Conservation (phyloP, 1,140 invertebrate genomes). For the Sitophilus oryzae region DNA sequence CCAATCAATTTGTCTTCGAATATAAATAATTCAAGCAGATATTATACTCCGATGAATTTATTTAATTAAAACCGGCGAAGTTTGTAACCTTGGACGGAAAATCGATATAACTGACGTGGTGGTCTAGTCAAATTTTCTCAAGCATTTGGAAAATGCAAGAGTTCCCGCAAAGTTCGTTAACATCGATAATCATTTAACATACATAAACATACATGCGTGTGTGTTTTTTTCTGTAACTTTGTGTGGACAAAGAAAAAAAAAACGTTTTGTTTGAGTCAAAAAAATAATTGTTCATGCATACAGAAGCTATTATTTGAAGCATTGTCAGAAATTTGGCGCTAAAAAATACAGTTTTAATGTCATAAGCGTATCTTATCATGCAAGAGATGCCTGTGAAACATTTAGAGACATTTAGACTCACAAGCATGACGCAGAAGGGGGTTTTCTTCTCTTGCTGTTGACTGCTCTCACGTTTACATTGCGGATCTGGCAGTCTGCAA, state of each 20-base stretch:
- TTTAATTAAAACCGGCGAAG: background rate
- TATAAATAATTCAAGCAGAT: background rate
- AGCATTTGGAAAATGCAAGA: no score
- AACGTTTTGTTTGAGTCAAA: no score
- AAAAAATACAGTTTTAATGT: no score
- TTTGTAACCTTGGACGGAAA: constrained; percentile 23
- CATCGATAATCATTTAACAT: no score
- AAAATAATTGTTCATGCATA: no score
- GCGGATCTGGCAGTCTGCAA: constrained; percentile 69
- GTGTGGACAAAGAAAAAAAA: no score
- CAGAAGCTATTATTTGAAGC: no score
- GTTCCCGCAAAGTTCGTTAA: no score
- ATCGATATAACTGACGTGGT: constrained; percentile 5
- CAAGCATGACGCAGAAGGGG: constrained; percentile 63
- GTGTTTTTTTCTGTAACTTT: no score
- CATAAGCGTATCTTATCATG: background rate
- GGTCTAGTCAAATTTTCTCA: no score
- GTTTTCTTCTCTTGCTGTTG: constrained; percentile 65
- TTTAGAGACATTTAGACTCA: constrained; percentile 55
- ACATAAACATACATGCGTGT: no score
- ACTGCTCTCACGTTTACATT: constrained; percentile 70
- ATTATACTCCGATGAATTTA: background rate
- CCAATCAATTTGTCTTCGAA: background rate
- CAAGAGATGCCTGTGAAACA: constrained; percentile 40
- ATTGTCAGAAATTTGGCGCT: no score